phyloP scores from a whole-genome alignment of 2,888 invertebrate genomes.

The Onchidella celtica region DNA sequence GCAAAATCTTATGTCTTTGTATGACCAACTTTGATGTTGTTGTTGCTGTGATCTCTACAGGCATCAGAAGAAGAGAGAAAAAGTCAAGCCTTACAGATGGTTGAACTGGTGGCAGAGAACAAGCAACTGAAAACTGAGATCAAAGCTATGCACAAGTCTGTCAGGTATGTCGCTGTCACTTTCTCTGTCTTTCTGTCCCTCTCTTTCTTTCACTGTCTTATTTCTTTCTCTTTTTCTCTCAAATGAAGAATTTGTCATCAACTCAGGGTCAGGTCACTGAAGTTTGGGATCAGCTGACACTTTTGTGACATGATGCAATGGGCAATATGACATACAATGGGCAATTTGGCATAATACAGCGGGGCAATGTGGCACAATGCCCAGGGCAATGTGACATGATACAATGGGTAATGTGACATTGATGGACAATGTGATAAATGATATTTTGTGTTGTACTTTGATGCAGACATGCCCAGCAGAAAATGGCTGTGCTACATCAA shows the following conservation, averaged over 20 bases:
- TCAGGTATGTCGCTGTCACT: slow-evolving; percentile 59
- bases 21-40: too few species aligned
- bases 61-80: slow-evolving; percentile 68
- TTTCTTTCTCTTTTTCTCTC: too few species aligned
- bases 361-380: neutral
- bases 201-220: neutral
- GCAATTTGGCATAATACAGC: too few species aligned
- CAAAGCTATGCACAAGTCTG: slow-evolving; percentile 67
- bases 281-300: too few species aligned
- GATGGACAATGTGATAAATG: neutral
- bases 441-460: slow-evolving; percentile 14
- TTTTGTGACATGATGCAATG: too few species aligned
- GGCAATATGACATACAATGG: too few species aligned
- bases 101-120: slow-evolving; percentile 70
- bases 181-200: neutral
- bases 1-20: too few species aligned
- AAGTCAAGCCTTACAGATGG: slow-evolving; percentile 60
- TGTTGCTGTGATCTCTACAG: too few species aligned
- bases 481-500: slow-evolving; percentile 70
- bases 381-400: neutral
- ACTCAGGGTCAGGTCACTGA: too few species aligned
- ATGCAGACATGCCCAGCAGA: slow-evolving; percentile 71
- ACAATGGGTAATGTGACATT: too few species aligned
- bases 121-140: slow-evolving; percentile 68
- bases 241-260: too few species aligned